Conservation (phyloP, 1,140 invertebrate species). For the Camponotus floridanus region DNA sequence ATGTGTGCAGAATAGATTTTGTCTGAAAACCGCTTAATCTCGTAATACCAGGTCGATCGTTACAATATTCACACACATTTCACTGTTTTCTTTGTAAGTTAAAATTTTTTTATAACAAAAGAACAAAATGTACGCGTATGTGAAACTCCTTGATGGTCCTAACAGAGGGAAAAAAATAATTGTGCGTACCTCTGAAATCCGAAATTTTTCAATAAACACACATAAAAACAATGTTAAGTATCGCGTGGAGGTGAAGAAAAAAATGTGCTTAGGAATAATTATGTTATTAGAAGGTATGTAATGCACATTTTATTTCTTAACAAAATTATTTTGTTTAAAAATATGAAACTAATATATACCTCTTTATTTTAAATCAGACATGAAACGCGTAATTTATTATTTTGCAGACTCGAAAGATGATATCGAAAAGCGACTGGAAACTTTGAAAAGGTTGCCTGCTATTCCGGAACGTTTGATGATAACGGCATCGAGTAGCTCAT, state of each 20-base stretch:
- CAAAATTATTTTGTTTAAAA: slow-evolving; percentile 5
- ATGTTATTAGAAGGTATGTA: slow-evolving; percentile 9
- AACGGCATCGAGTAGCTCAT: neutral
- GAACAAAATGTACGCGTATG: slow-evolving; percentile 6
- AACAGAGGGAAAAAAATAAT: slow-evolving; percentile 20
- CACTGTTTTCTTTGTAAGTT: neutral
- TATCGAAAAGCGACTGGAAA: slow-evolving; percentile 4
- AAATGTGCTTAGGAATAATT: slow-evolving; percentile 11
- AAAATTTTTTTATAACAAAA: slow-evolving; percentile 1
- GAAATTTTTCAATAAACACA: slow-evolving; percentile 12
- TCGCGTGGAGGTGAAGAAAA: neutral
- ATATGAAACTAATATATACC: slow-evolving; percentile 3
- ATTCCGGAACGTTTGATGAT: slow-evolving; percentile 3
- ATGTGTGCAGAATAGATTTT: too few species aligned
- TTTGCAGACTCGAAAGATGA: slow-evolving; percentile 18
- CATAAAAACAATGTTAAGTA: slow-evolving; percentile 8
- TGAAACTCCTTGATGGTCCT: slow-evolving; percentile 12
- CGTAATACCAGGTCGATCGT: neutral
- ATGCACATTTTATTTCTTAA: slow-evolving; percentile 6
- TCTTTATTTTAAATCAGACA: neutral
- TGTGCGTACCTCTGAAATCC: neutral
- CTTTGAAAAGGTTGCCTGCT: neutral
- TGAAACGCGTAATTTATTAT: slow-evolving; percentile 5
- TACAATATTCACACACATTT: neutral
- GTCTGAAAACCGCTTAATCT: neutral